A percentile compares a stretch with the other conserved stretches of the same genome.
phyloP scores from a whole-genome alignment of 1,140 invertebrate genomes.

The Tetramorium alpestre region DNA sequence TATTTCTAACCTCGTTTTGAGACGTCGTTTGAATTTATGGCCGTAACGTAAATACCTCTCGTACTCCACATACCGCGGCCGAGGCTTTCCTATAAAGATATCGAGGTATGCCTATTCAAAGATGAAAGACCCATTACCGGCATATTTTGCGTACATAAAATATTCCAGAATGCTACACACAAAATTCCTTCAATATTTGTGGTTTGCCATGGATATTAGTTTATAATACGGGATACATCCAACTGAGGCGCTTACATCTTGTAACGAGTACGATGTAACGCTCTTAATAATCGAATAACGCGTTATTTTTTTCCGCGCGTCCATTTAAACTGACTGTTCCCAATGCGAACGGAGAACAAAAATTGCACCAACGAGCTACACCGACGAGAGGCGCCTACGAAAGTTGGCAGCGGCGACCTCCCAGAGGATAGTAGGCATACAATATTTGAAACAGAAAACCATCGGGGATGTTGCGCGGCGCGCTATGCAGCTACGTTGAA shows the following conservation, averaged over 20 bases:
- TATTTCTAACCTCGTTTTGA: constrained; percentile 74
- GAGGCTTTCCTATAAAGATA: constrained; percentile 67
- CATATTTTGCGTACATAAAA: constrained; percentile 57
- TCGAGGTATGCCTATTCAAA: constrained; percentile 70
- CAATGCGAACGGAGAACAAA: constrained; percentile 47
- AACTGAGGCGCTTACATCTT: not conserved
- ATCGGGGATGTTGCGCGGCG: constrained; percentile 49
- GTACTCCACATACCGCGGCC: constrained; percentile 67
- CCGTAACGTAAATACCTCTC: constrained; percentile 71
- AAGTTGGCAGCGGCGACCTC: constrained; percentile 51
- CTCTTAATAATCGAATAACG: constrained; percentile 29
- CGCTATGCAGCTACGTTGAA: constrained; percentile 59
- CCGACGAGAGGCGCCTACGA: constrained; percentile 11
- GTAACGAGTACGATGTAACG: not conserved
- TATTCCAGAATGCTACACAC: constrained; percentile 44
- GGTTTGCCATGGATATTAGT: constrained; percentile 5
- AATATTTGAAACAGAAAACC: constrained; percentile 70
- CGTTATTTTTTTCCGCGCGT: not conserved
- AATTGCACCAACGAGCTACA: constrained; percentile 35
- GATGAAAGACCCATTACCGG: constrained; percentile 67
- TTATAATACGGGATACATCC: not conserved
- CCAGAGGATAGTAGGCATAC: constrained; percentile 51
- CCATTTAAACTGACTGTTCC: constrained; percentile 54
- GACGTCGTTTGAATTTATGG: constrained; percentile 73
- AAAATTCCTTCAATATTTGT: constrained; percentile 34